Evolutionary conservation across 2,797 vertebrate species (phyloP), one percentile per base, ranked within the genome.

Genomic region (Hoplostethus atlanticus): DNA sequence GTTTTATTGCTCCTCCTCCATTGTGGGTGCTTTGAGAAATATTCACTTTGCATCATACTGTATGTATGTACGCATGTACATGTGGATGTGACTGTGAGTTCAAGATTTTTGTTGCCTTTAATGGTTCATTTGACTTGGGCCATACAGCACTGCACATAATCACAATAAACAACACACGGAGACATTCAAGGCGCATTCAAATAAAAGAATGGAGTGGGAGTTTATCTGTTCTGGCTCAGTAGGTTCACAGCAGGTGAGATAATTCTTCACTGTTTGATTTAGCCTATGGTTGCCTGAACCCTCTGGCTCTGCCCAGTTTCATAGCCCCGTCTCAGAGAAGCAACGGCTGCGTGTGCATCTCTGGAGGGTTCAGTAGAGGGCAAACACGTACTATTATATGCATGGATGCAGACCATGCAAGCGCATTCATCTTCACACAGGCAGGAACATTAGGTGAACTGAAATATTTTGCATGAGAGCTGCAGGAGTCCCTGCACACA

Each of bases 361-460:
- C 31, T 10, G 6, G 38, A 67, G 47, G 17, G 6, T 5, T 21
- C 44, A 47, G 54, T 13, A 11, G 16, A 47, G 16, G 12, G 47
- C 28, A 36, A 42, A 55, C 10, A 8, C 63, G 31, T 36, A 34
- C 54, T 77, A 76, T 68, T 38, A 66, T 81, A 87, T 80, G 76
- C 84, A 86, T 83, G 56, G 50, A 6, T 50, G 73, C 77, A 75
- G 64, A 63, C 60, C 60, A 56, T 50, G 62, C 52, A 67, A 66
- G 66, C 51, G 48, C 65, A 25, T 17, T 8, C 61, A 69, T 12
- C 21, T 51, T 76, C 10, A 40, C 2, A 51, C 82, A 85, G 34
- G 54, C 78, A 71, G 80, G n/a, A 64, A 55, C 47, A 16, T 50
- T 15, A 74, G 58, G 52, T 64, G 10, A 48, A 48, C 51, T 62